Evolutionary conservation across 2,797 vertebrate genomes (phyloP).

Genomic region (Rhinoraja longicauda): DNA sequence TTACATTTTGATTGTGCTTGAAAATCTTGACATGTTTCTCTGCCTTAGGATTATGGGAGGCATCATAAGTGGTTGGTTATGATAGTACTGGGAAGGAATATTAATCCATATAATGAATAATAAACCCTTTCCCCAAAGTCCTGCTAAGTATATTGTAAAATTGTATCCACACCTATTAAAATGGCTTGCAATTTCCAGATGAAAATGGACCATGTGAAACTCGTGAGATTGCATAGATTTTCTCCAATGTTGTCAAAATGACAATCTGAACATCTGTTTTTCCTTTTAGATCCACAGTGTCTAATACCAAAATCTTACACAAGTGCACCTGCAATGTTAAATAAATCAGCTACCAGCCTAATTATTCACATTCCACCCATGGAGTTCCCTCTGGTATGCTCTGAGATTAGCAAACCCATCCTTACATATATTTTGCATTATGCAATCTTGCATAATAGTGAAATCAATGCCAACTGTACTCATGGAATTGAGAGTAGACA

Average conservation of each 20-base stretch:
- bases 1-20: slow-evolving; percentile 45
- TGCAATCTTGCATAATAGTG: background rate
- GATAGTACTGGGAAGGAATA: slow-evolving; percentile 39
- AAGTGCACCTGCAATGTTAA: slow-evolving; percentile 39
- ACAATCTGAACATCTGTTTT: slow-evolving; percentile 48
- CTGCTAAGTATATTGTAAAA: slow-evolving; percentile 39
- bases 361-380: slow-evolving; percentile 37
- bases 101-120: slow-evolving; percentile 42
- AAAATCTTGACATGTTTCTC: slow-evolving; percentile 43
- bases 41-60: background rate
- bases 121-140: slow-evolving; percentile 36
- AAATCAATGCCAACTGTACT: background rate
- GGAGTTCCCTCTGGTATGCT: background rate
- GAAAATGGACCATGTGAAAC: too few species aligned
- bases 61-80: background rate
- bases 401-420: slow-evolving; percentile 9
- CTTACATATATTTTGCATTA: background rate
- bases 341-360: slow-evolving; percentile 37
- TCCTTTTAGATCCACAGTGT: slow-evolving; percentile 39
- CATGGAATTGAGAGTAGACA: background rate
- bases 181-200: too few species aligned
- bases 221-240: slow-evolving; percentile 39
- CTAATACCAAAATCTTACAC: slow-evolving; percentile 40
- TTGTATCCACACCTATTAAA: slow-evolving; percentile 41
- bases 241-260: slow-evolving; percentile 46